phyloP scores from a whole-genome alignment of 2,888 invertebrate species.

The Mythimna ferrago region DNA sequence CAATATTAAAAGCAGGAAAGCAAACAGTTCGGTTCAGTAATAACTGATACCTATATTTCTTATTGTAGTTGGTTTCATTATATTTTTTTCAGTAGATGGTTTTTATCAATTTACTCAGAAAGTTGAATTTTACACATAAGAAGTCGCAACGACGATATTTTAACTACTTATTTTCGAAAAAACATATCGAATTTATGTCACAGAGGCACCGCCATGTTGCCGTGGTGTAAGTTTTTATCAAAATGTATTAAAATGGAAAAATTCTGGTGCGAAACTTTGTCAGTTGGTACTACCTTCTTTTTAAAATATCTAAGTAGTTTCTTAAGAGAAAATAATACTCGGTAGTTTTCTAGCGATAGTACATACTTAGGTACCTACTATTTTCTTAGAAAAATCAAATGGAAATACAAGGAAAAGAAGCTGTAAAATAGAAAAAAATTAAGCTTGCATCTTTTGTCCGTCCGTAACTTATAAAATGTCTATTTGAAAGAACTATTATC shows the following conservation, averaged over 20 bases:
- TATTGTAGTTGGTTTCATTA: too few relatives aligned
- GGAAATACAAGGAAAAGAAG: too few relatives aligned
- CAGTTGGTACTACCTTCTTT: not conserved
- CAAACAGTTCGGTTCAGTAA: too few relatives aligned
- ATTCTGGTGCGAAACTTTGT: not conserved
- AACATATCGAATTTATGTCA: not conserved
- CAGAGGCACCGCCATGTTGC: not conserved
- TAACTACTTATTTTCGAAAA: not conserved
- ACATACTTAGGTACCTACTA: not conserved
- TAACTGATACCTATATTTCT: too few relatives aligned
- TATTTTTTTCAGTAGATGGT: too few relatives aligned
- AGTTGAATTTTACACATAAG: too few relatives aligned
- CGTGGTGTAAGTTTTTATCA: not conserved
- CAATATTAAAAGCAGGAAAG: too few relatives aligned
- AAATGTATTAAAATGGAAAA: conserved; percentile 1
- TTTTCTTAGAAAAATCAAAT: not conserved
- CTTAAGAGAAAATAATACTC: not conserved
- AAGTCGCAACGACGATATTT: too few relatives aligned
- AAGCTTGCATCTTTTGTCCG: not conserved
- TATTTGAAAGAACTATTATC: not conserved
- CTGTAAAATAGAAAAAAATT: too few relatives aligned
- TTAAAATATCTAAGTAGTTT: conserved; percentile 1
- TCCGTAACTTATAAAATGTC: not conserved
- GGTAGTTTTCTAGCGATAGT: not conserved
- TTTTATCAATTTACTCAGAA: too few relatives aligned